Conservation (phyloP, 2,888 invertebrate genomes). For the Cerastis rubricosa region DNA sequence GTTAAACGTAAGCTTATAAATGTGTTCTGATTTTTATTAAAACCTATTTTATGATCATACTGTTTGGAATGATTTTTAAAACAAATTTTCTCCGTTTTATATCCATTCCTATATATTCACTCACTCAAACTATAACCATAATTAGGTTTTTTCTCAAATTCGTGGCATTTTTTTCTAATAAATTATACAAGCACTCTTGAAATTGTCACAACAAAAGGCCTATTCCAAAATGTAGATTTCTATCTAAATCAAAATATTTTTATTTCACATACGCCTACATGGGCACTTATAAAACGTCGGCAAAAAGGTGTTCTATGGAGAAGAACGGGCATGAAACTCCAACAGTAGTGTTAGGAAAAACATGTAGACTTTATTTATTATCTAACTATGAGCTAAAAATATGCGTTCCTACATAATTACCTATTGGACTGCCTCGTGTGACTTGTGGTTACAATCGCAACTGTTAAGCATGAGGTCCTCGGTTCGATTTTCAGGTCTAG, state of each 20-base stretch:
- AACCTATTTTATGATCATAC: not conserved
- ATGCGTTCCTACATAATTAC: not conserved
- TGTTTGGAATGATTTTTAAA: not conserved
- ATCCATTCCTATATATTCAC: not conserved
- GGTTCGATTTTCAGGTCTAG: too few relatives aligned
- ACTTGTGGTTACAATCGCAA: too few relatives aligned
- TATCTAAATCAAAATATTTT: too few relatives aligned
- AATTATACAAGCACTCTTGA: not conserved
- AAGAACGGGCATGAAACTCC: not conserved
- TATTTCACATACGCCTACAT: too few relatives aligned
- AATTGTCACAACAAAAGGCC: not conserved
- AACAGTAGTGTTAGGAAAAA: not conserved
- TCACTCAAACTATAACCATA: not conserved
- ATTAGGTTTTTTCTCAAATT: not conserved
- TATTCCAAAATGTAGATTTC: not conserved
- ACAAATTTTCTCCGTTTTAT: not conserved
- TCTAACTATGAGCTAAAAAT: not conserved
- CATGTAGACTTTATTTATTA: too few relatives aligned
- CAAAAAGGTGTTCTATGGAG: too few relatives aligned
- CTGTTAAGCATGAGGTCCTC: too few relatives aligned
- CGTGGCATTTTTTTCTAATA: not conserved
- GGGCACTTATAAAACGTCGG: too few relatives aligned
- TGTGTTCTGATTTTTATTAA: slow-evolving; percentile 19
- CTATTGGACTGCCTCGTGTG: too few relatives aligned
- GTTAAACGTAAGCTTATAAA: slow-evolving; percentile 17